These are phyloP conservation scores for Lateolabrax maculatus DNA, from an alignment of 2,797 vertebrate genomes.

Conservation along the genomic window DNA sequence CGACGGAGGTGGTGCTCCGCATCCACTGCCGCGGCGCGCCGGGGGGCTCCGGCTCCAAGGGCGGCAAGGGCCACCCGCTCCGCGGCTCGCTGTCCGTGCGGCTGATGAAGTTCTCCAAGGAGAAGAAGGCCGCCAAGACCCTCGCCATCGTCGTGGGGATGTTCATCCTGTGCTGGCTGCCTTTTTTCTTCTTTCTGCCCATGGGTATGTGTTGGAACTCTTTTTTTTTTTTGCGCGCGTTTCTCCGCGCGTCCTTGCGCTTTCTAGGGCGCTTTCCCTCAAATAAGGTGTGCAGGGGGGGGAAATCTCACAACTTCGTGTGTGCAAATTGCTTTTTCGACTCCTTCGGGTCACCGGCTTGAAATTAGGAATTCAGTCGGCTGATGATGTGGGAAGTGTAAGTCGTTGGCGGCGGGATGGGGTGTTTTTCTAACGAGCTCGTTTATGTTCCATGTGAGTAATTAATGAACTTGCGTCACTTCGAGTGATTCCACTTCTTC, in stretches of 20 bases:
- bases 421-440: not conserved
- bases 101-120: conserved; percentile 97
- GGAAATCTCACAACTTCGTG: too few species aligned
- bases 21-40: conserved; percentile 94
- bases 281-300: too few species aligned
- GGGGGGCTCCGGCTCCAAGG: conserved; percentile 85
- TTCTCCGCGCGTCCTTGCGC: too few species aligned
- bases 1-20: conserved; percentile 93
- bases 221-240: too few species aligned
- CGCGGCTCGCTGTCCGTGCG: conserved; percentile 95
- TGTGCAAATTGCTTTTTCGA: too few species aligned
- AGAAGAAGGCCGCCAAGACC: conserved; percentile 98
- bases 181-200: conserved; percentile 97
- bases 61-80: conserved; percentile 92
- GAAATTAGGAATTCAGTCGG: not conserved
- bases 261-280: not conserved
- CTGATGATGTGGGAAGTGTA: not conserved
- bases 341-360: not conserved
- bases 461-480: conserved; percentile 20
- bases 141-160: conserved; percentile 98
- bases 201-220: conserved; percentile 88
- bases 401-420: not conserved
- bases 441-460: conserved; percentile 11
- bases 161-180: conserved; percentile 98
- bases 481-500: conserved; percentile 16